These are phyloP conservation scores for Bactericera cockerelli DNA, from an alignment of 1,140 invertebrate species.

Conservation along the genomic window DNA sequence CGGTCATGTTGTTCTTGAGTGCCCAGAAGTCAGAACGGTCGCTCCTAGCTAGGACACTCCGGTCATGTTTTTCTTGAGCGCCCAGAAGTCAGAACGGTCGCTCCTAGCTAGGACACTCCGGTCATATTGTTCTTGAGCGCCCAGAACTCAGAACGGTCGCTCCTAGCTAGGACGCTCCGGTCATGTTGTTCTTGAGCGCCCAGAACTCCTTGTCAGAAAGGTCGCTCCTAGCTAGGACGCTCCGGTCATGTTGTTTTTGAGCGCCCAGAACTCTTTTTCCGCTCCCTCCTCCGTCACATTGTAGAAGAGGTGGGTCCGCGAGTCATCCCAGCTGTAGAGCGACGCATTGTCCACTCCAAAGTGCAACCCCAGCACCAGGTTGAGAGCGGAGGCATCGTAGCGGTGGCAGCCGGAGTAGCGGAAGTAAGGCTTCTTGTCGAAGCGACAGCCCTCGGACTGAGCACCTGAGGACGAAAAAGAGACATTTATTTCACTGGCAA, in stretches of 20 bases:
- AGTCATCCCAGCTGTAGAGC: constrained; percentile 12
- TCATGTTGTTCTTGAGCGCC: too few relatives aligned
- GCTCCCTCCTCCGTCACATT: neutral
- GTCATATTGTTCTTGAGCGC: too few relatives aligned
- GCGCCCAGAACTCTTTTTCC: neutral
- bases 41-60: too few relatives aligned
- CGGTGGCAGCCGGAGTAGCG: constrained; percentile 83
- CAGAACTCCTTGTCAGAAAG: too few relatives aligned
- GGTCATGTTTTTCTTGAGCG: too few relatives aligned
- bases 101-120: too few relatives aligned
- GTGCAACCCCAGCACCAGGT: constrained; percentile 67
- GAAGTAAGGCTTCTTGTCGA: constrained; percentile 80
- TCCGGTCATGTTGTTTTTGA: neutral
- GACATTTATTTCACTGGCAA: too few relatives aligned
- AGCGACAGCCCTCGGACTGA: constrained; percentile 60
- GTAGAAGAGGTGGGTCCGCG: neutral
- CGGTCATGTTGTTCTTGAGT: too few relatives aligned
- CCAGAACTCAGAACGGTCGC: too few relatives aligned
- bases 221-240: neutral
- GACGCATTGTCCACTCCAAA: constrained; percentile 49
- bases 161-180: too few relatives aligned
- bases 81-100: too few relatives aligned
- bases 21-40: too few relatives aligned
- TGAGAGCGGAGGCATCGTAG: constrained; percentile 78
- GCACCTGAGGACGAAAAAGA: constrained; percentile 39